Conservation (phyloP, 2,797 vertebrate species). For the Eulemur coronatus region DNA sequence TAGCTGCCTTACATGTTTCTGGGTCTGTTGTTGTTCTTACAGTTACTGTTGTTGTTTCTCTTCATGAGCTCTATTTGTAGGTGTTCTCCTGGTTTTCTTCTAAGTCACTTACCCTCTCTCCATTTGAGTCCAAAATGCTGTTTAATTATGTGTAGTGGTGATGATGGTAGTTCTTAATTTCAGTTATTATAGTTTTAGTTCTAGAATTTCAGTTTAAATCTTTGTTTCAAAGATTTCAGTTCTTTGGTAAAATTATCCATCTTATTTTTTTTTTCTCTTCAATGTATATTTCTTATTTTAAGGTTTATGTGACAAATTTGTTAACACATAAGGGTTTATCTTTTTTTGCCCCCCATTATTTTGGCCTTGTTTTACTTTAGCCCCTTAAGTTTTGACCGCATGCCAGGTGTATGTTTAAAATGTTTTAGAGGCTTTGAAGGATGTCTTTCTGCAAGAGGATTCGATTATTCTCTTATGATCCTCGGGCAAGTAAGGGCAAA, state of each 20-base stretch:
- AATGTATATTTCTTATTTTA: background rate
- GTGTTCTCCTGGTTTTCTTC: background rate
- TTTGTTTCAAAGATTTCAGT: background rate
- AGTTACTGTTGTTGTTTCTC: no score
- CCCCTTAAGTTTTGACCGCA: background rate
- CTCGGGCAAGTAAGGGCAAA: constrained; percentile 36
- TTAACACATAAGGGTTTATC: background rate
- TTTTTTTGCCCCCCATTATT: background rate
- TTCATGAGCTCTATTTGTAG: background rate
- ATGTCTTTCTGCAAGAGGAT: constrained; percentile 46
- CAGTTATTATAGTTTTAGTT: background rate
- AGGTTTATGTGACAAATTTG: background rate
- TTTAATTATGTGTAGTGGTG: background rate
- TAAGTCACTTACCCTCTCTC: background rate
- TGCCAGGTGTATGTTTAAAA: background rate
- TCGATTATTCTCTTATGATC: background rate
- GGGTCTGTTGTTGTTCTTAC: background rate
- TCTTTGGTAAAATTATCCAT: background rate
- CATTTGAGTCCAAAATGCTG: background rate
- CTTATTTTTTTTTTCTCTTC: background rate
- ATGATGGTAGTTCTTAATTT: background rate
- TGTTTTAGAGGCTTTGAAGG: constrained; percentile 20
- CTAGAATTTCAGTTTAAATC: background rate
- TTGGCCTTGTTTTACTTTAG: background rate
- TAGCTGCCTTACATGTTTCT: background rate